Conservation (phyloP, 2,113 vertebrate species). For the Ciconia stormi region DNA sequence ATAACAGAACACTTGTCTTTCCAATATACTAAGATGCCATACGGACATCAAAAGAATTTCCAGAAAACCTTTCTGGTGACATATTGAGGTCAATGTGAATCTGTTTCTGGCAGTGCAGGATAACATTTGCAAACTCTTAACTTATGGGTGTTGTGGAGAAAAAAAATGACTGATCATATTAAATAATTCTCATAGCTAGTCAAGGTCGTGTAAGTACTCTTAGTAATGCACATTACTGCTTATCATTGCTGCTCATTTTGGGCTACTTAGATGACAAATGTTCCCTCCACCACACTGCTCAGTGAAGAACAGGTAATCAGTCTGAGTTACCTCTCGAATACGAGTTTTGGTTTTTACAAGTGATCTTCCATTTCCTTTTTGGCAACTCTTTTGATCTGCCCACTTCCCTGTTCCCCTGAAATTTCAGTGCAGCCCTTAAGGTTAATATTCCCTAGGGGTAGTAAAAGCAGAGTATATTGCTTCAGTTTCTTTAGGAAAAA, state of each 20-base stretch:
- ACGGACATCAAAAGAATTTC: conserved; percentile 14
- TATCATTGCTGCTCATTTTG: not conserved
- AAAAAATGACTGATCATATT: not conserved
- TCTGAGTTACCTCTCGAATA: not conserved
- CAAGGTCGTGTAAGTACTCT: not conserved
- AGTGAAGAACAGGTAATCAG: not conserved
- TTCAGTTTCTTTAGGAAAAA: not conserved
- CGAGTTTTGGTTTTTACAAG: not conserved
- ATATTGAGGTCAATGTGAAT: conserved; percentile 29
- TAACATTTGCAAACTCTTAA: not conserved
- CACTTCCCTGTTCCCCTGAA: not conserved
- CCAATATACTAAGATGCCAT: not conserved
- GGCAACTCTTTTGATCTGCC: not conserved
- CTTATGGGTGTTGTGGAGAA: not conserved
- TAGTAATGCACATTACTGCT: not conserved
- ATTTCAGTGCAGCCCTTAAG: not conserved
- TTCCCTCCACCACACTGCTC: not conserved
- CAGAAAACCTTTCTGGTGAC: conserved; percentile 13
- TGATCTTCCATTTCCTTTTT: not conserved
- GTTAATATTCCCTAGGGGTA: not conserved
- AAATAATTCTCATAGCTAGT: not conserved
- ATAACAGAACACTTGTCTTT: not conserved
- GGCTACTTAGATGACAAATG: not conserved
- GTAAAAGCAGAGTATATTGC: not conserved
- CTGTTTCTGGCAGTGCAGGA: not conserved